These are phyloP conservation scores for Sinonovacula constricta DNA, from an alignment of 1,140 invertebrate species.

Conservation along the genomic window DNA sequence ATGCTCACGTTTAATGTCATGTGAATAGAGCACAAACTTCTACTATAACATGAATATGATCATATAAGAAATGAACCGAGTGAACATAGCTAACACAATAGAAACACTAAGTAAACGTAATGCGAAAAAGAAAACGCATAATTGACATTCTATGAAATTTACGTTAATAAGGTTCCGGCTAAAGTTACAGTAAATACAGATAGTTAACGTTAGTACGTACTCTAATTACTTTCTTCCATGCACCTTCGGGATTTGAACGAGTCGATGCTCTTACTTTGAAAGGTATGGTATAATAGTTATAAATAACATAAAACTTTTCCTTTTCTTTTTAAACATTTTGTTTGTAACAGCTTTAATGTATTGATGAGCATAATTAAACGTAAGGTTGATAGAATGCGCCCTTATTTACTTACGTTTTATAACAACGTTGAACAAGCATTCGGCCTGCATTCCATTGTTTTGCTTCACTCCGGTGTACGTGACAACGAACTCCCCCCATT, in stretches of 20 bases:
- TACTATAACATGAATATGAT: background rate
- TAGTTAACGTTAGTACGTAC: too few relatives aligned
- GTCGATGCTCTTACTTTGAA: too few relatives aligned
- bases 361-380: background rate
- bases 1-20: background rate
- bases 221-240: too few relatives aligned
- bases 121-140: too few relatives aligned
- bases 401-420: conserved; percentile 59
- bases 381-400: background rate
- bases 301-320: background rate
- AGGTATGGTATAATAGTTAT: background rate
- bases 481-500: conserved; percentile 57
- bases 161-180: too few relatives aligned
- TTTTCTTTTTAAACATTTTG: background rate
- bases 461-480: conserved; percentile 56
- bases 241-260: too few relatives aligned
- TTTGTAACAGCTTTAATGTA: background rate
- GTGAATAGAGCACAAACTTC: background rate
- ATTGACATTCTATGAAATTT: too few relatives aligned
- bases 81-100: too few relatives aligned
- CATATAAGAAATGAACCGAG: background rate
- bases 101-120: too few relatives aligned
- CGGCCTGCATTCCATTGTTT: conserved; percentile 54
- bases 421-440: conserved; percentile 56
- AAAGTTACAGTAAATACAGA: too few relatives aligned